A percentile compares a stretch with the other conserved stretches of the same genome.
Evolutionary conservation across 2,797 vertebrate genomes (phyloP).

Genomic region (Pseudomugil tenellus): DNA sequence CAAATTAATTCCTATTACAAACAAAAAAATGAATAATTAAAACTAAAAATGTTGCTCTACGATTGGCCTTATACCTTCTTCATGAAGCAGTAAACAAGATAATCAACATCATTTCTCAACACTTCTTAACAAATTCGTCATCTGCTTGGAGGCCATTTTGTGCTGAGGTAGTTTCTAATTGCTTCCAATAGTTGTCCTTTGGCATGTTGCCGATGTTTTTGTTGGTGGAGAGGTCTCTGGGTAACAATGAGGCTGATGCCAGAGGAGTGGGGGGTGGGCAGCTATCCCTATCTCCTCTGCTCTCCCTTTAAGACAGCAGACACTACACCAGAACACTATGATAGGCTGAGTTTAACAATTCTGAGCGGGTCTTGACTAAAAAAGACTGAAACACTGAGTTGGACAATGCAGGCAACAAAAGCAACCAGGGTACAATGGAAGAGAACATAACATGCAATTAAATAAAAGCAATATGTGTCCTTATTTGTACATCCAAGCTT

Average conservation of each 20-base stretch:
- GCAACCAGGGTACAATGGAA: not conserved
- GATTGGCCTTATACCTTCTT: slow-evolving; percentile 29
- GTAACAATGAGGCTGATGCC: slow-evolving; percentile 33
- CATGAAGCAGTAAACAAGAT: slow-evolving; percentile 31
- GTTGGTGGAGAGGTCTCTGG: slow-evolving; percentile 34
- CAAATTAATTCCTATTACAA: slow-evolving; percentile 18
- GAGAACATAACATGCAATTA: not conserved
- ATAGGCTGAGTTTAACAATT: not conserved
- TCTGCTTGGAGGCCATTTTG: slow-evolving; percentile 49
- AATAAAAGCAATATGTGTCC: not conserved
- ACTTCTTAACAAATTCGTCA: not conserved
- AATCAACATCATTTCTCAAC: slow-evolving; percentile 9
- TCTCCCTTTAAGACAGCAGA: slow-evolving; percentile 57
- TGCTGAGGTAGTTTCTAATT: slow-evolving; percentile 24
- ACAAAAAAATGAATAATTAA: not conserved
- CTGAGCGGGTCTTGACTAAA: not conserved
- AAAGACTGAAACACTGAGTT: not conserved
- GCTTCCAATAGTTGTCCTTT: slow-evolving; percentile 26
- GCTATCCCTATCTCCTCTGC: slow-evolving; percentile 73
- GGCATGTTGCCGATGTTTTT: slow-evolving; percentile 23
- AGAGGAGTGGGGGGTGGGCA: slow-evolving; percentile 52
- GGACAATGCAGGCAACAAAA: not conserved
- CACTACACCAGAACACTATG: slow-evolving; percentile 34
- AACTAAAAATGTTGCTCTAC: slow-evolving; percentile 4
- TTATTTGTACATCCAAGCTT: not conserved